Evolutionary conservation across 2,113 vertebrate genomes (phyloP), one percentile per base, ranked within the genome.

Genomic region (Cisticola juncidis): DNA sequence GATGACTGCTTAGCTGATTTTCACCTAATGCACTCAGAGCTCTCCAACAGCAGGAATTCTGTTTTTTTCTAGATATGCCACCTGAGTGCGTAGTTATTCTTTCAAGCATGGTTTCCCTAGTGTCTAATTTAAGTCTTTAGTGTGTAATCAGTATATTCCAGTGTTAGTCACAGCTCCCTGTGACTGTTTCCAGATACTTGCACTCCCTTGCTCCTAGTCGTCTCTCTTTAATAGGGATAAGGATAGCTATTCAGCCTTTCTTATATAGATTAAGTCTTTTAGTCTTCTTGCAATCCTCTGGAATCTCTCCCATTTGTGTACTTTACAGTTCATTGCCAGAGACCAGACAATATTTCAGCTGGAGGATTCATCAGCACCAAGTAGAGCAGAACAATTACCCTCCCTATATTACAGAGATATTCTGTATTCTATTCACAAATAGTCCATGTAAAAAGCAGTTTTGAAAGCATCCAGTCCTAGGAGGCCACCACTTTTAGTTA

Each of bases 241-340:
- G 57, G 66, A 35, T 53, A 81, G 57, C 48, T 79, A 40, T 62
- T 94, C 36, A 72, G 56, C 61, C 26, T 85, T 92, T 81, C 36
- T 35, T 84, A 10, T 84, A 10, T 12, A 78, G 87, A 74, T 78
- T 51, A 86, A 74, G 44, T 56, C 53, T 71, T 25, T 79, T 42
- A 20, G 53, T 72, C 35, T 50, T 83, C 64, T 61, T 81, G 24
- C 47, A 84, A 0, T 71, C 73, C 61, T 89, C 78, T 89, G 87
- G 73, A 89, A 74, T 89, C 69, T 47, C 44, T 95, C 65, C 48
- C 50, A 1, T 68, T 89, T 60, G 16, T 83, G 42, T 87, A 40
- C 61, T 92, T 91, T 11, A 56, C 35, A 81, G 69, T 84, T 86
- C 57, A n/a, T 91, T 95, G 79, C 38, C n/a, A 89, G 47, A 89